Evolutionary conservation across 2,888 invertebrate species (phyloP), one percentile per base, ranked within the genome.

Genomic region (Orthosia gothica): DNA sequence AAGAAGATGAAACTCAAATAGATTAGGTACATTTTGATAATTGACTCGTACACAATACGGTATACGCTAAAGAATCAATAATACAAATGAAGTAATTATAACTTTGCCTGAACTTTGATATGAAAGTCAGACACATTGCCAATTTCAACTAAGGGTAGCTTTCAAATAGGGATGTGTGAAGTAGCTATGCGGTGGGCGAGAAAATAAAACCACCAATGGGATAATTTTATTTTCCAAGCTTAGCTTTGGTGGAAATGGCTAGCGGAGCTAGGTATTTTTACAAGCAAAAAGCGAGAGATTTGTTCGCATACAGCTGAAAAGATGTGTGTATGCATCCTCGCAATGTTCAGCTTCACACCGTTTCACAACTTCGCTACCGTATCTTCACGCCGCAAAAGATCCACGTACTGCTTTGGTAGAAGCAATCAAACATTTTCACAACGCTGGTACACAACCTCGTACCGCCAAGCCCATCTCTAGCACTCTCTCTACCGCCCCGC

Each of bases 71-170:
- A 15, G 20, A 58, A 63, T 54, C 47, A 57, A 74, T 74, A 20
- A 80, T 45, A 75, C 62, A 20, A 69, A 65, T 49, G 63, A 76
- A 79, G 54, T 63, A 58, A 82, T 79, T 70, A 66, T 58, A 76
- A 75, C 50, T 74, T 66, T 66, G 62, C 13, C 7, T 23, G 0
- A 54, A 66, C 40, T 68, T 69, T 26, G 16, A 45, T 55, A 20
- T 50, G 61, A 70, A 50, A 62, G 26, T 55, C 26, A 26, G 26
- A 26, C 26, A 55, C 16, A 47, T 40, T n/a, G 13, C 23, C 26
- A 26, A 2, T 26, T 1, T 3, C 16, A 74, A 47, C 54, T 20
- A 13, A 13, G 5, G 23, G 5, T 5, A 7, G 11, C 3, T 50
- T 50, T 55, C 5, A 20, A 20, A 15, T 3, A 26, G 13, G 26